Evolutionary conservation across 2,797 vertebrate species (phyloP).

Genomic region (Microhierax caerulescens): DNA sequence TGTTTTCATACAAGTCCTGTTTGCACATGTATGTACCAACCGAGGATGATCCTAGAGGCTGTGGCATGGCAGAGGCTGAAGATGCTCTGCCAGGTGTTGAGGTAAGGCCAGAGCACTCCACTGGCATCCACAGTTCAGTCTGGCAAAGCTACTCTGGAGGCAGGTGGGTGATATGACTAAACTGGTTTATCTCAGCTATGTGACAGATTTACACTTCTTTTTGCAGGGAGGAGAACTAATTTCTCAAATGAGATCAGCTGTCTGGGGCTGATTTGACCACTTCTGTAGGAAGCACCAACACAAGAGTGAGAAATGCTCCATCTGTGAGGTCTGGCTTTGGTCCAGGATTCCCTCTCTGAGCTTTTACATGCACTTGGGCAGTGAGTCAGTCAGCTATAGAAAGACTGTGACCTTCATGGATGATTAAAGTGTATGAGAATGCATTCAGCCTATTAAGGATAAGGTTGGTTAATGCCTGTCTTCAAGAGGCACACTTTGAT

Average conservation of each 20-base stretch:
- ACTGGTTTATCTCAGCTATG: neutral
- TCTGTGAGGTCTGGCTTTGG: constrained; percentile 12
- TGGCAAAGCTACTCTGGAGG: neutral
- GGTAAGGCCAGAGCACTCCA: neutral
- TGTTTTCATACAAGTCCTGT: neutral
- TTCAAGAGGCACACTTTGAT: neutral
- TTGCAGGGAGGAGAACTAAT: neutral
- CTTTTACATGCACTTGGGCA: neutral
- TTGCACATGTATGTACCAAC: accelerated
- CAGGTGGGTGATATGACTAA: neutral
- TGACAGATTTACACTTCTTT: neutral
- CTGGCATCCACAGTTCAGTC: neutral
- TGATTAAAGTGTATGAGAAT: neutral
- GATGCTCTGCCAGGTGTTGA: neutral
- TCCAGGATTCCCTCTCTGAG: neutral
- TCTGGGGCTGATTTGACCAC: neutral
- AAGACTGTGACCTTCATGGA: neutral
- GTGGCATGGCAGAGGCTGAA: neutral
- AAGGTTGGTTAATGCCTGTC: neutral
- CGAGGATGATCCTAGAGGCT: neutral
- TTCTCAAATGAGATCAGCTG: constrained; percentile 16
- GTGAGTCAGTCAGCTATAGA: neutral
- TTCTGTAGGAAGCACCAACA: constrained; percentile 32
- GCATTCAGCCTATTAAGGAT: neutral
- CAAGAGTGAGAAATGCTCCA: neutral